Base-by-base conservation (phyloP, 2,113 vertebrate genomes). In the Aphyosemion australe region DNA sequence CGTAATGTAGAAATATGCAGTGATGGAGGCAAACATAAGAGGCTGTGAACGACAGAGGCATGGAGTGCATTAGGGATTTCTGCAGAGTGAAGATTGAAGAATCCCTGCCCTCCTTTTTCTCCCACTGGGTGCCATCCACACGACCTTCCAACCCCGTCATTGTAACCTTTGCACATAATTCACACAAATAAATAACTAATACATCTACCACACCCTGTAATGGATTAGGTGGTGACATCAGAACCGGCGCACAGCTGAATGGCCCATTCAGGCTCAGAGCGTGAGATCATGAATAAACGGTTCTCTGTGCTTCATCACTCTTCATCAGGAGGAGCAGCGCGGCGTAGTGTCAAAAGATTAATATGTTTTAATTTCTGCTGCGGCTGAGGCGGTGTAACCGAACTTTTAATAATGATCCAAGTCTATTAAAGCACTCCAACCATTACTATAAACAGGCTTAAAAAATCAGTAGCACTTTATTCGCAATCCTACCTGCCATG, bases 101-200 rank as follows among this genome's bases (percentile, higher is more conserved):
- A 81, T 45, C 50, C 56, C 20, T 55, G 26, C 61, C 52, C 64
- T 69, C 74, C 61, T 12, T 2, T 20, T 69, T 49, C 49, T 73
- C 64, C 82, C 82, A 48, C 64, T 84, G 84, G 82, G 68, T 84
- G 59, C 65, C 81, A 81, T 86, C 78, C 88, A 83, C 55, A 15
- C 26, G 37, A 80, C 67, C 73, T 78, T 39, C 65, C 52, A 84
- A 69, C 72, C 52, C 57, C 5, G 15, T 61, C 50, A 63, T 5
- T 50, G 55, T 47, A 51, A 64, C 63, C 21, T 1, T 43, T 12
- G 32, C 50, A 16, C 55, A 14, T 82, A 78, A 69, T 42, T 67
- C 42, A 64, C 59, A 51, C 45, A 79, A 84, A 80, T 79, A 64
- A 78, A 76, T 39, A 79, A 67, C 69, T 69, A 69, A 61, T 10